These are phyloP conservation scores for Aphrophora alni DNA, from an alignment of 2,888 invertebrate species.

Conservation along the genomic window DNA sequence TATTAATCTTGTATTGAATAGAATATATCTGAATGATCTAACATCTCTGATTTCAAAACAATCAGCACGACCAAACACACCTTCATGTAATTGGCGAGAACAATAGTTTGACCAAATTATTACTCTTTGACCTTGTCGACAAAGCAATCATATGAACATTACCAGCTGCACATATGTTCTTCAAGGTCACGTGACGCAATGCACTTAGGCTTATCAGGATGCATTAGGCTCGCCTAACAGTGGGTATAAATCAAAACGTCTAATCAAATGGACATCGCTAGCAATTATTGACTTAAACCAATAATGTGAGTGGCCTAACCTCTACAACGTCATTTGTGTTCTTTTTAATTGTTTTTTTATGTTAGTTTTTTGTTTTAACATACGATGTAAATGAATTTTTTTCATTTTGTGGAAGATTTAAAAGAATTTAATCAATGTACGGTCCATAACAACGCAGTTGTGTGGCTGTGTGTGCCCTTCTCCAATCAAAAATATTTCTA, in stretches of 20 bases:
- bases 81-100: background rate
- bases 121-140: background rate
- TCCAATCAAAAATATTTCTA: too few species aligned
- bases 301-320: background rate
- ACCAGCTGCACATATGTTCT: background rate
- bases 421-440: too few species aligned
- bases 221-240: background rate
- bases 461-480: too few species aligned
- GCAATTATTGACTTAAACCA: background rate
- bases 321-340: background rate
- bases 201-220: background rate
- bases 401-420: too few species aligned
- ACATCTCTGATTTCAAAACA: too few species aligned
- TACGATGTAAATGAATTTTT: too few species aligned
- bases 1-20: too few species aligned
- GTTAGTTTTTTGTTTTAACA: too few species aligned
- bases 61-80: too few species aligned
- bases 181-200: background rate
- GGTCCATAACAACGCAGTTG: too few species aligned
- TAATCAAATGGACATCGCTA: background rate
- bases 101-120: background rate
- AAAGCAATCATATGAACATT: background rate
- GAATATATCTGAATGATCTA: too few species aligned
- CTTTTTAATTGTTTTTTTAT: background rate
- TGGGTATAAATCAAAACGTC: background rate